Percentiles rank a stretch among this genome's conserved stretches.
phyloP scores from a whole-genome alignment of 2,797 vertebrate species.

The Poecilia velifera region DNA sequence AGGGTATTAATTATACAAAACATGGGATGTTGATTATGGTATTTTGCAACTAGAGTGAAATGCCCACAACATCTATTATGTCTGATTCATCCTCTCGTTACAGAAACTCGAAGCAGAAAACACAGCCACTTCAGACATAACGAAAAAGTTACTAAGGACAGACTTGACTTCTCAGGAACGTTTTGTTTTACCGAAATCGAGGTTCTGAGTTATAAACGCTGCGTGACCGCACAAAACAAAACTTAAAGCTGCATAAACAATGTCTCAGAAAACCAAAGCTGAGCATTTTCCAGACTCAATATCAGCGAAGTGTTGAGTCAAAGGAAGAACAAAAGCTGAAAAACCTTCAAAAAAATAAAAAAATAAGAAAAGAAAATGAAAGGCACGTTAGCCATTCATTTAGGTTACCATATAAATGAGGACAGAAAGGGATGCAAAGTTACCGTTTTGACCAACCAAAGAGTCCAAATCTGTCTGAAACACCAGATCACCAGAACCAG shows the following conservation, averaged over 20 bases:
- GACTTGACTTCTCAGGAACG: neutral
- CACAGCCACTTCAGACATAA: conserved; percentile 8
- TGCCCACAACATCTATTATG: neutral
- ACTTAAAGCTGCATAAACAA: neutral
- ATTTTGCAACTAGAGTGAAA: neutral
- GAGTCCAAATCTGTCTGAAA: neutral
- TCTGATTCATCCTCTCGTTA: conserved; percentile 15
- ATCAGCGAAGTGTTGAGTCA: neutral
- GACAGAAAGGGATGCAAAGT: neutral
- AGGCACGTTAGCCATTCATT: neutral
- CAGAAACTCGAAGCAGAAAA: neutral
- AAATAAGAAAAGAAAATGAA: neutral
- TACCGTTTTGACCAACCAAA: neutral
- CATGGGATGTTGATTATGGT: conserved; percentile 6
- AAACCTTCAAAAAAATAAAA: neutral
- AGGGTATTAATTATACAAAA: neutral
- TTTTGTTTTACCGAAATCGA: neutral
- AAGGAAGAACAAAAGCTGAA: neutral
- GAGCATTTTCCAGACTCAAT: neutral
- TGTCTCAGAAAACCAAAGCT: neutral
- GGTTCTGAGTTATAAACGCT: neutral
- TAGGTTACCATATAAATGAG: neutral
- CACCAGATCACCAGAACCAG: neutral
- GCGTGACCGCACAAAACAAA: neutral
- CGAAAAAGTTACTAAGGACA: neutral